Percentiles rank a stretch among this genome's conserved stretches.
phyloP scores from a whole-genome alignment of 2,797 vertebrate species.

The Chromobotia macracanthus region DNA sequence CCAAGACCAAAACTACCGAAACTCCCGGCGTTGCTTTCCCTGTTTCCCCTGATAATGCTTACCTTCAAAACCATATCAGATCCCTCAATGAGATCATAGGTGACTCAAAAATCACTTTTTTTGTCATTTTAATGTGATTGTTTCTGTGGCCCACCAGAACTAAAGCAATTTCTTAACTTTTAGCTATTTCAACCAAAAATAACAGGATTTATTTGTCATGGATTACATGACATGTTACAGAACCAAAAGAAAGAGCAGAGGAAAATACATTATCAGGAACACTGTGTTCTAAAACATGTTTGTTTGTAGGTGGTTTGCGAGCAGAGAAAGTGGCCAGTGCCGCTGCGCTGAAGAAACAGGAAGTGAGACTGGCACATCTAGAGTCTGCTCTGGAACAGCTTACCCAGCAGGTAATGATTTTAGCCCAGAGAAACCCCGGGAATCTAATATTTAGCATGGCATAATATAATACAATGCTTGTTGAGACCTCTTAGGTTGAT shows the following conservation, averaged over 20 bases:
- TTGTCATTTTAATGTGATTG: neutral
- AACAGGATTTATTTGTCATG: neutral
- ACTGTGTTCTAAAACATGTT: neutral
- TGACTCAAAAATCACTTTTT: slow-evolving; percentile 33
- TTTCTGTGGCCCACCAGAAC: neutral
- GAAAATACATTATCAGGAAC: neutral
- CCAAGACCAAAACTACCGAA: slow-evolving; percentile 16
- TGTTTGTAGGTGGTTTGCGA: slow-evolving; percentile 61
- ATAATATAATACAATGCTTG: neutral
- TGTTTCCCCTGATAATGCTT: slow-evolving; percentile 59
- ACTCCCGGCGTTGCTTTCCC: slow-evolving; percentile 26
- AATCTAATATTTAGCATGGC: neutral
- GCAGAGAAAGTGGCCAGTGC: slow-evolving; percentile 57
- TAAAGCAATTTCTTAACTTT: neutral
- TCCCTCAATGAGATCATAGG: slow-evolving; percentile 65
- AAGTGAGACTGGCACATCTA: slow-evolving; percentile 63
- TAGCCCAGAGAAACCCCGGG: neutral
- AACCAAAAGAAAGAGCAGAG: neutral
- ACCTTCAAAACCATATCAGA: slow-evolving; percentile 68
- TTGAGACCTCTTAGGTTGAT: too few relatives aligned
- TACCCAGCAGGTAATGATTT: slow-evolving; percentile 74
- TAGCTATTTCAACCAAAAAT: neutral
- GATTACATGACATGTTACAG: neutral
- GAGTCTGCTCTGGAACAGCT: slow-evolving; percentile 66
- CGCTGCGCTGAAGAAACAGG: slow-evolving; percentile 61